Percentiles rank a stretch among this genome's conserved stretches.
Conservation (phyloP, 2,113 vertebrate genomes). For the Eulacestoma nigropectus region DNA sequence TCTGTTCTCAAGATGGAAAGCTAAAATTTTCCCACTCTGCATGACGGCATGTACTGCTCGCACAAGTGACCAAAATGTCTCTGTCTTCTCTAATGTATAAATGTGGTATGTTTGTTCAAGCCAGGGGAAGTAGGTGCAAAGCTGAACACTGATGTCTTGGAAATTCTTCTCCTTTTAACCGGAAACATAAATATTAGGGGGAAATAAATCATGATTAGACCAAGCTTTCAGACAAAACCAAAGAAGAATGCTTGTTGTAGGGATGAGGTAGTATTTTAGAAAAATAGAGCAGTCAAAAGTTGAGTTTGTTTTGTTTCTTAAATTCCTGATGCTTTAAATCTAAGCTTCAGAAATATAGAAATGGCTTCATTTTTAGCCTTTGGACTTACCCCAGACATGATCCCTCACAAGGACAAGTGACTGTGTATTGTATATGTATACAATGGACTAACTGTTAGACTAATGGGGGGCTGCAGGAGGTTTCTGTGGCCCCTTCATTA, state of each 20-base stretch:
- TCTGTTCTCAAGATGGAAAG: neutral
- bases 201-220: neutral
- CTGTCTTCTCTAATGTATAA: neutral
- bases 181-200: neutral
- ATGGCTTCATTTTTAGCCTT: neutral
- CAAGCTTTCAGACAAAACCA: neutral
- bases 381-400: neutral
- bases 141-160: neutral
- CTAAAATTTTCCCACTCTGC: neutral
- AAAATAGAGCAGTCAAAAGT: neutral
- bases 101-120: neutral
- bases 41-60: neutral
- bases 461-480: constrained; percentile 20
- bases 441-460: constrained; percentile 28
- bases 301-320: neutral
- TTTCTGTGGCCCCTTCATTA: constrained; percentile 33
- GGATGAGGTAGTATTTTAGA: neutral
- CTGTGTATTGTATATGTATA: neutral
- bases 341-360: neutral
- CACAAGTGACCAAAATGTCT: neutral
- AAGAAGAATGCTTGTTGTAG: neutral
- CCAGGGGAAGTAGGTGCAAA: neutral
- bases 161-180: neutral
- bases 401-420: neutral
- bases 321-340: neutral